These are phyloP conservation scores for Eurystomus gularis DNA, from an alignment of 2,113 vertebrate species.

Conservation along the genomic window DNA sequence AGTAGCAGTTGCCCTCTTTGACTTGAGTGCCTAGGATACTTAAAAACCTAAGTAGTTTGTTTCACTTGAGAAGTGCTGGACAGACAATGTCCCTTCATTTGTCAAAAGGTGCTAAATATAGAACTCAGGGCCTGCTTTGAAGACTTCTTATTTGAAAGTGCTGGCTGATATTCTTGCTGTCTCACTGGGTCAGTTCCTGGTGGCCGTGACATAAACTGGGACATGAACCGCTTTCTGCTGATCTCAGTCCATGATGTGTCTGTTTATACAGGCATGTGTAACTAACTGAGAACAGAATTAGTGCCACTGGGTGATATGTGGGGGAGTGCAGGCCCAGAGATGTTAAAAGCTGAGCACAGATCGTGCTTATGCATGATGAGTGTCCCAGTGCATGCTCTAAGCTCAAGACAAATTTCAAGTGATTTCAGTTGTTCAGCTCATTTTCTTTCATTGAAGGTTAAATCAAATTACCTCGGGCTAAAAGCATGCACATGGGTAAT, in stretches of 20 bases:
- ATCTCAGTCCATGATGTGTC: neutral
- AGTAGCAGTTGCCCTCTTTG: neutral
- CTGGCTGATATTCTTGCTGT: neutral
- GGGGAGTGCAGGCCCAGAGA: neutral
- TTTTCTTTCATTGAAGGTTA: neutral
- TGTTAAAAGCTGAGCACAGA: neutral
- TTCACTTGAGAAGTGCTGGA: neutral
- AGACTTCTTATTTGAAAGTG: neutral
- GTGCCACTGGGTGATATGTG: neutral
- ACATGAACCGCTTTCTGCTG: neutral
- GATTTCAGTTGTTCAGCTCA: neutral
- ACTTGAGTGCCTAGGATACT: neutral
- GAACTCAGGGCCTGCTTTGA: neutral
- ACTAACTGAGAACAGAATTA: neutral
- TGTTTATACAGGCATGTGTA: accelerated
- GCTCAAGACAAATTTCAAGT: neutral
- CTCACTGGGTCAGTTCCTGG: neutral
- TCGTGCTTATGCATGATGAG: neutral
- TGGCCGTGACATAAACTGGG: neutral
- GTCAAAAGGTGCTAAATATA: neutral
- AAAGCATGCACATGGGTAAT: neutral
- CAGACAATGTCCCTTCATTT: neutral
- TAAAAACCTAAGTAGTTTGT: neutral
- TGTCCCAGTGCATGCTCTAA: neutral
- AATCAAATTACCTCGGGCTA: neutral